A percentile compares a stretch with the other conserved stretches of the same genome.
phyloP scores from a whole-genome alignment of 1,140 invertebrate species.

The Archivesica marissinica region DNA sequence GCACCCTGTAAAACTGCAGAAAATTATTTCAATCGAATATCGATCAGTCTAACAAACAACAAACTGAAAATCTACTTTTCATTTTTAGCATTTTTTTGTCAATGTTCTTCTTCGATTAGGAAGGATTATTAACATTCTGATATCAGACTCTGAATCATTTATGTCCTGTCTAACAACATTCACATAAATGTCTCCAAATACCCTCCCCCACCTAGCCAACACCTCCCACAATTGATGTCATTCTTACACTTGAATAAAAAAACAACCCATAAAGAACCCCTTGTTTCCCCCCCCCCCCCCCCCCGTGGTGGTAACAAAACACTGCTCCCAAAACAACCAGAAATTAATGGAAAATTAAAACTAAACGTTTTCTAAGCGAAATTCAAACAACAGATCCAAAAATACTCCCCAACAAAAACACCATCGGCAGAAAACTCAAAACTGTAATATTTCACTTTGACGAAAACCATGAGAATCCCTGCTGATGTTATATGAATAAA shows the following conservation, averaged over 20 bases:
- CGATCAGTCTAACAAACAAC: neutral
- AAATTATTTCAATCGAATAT: no score
- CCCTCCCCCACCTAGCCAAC: no score
- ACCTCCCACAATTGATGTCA: no score
- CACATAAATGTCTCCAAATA: no score
- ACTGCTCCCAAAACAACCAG: neutral
- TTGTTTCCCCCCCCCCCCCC: no score
- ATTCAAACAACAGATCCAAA: constrained; percentile 20
- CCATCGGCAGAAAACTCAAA: neutral
- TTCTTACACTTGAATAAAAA: no score
- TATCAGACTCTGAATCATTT: no score
- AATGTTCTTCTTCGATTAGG: no score
- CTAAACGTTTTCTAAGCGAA: constrained; percentile 27
- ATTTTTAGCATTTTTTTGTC: neutral
- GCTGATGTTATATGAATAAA: neutral
- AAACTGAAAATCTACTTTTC: neutral
- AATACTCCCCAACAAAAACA: neutral
- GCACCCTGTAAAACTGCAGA: no score
- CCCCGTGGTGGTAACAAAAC: neutral
- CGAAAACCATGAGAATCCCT: constrained; percentile 18
- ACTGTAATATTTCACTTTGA: constrained; percentile 12
- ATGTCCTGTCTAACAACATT: no score
- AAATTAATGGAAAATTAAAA: constrained; percentile 42
- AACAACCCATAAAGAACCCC: no score
- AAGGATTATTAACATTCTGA: no score